Evolutionary conservation across 2,888 invertebrate genomes (phyloP).

Genomic region (Caenorhabditis macrosperma): DNA sequence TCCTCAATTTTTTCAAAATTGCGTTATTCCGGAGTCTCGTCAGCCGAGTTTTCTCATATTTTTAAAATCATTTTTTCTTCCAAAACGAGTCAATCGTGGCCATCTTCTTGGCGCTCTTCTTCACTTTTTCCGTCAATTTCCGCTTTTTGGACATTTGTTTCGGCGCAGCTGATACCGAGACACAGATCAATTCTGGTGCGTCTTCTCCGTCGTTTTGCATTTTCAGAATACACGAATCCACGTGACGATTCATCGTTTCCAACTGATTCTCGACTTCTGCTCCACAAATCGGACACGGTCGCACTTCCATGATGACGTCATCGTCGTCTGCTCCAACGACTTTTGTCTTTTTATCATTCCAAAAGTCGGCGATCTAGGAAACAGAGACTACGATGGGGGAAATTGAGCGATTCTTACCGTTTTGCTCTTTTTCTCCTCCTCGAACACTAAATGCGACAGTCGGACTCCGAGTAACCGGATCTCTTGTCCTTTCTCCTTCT

Average conservation of each 20-base stretch:
- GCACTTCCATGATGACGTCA: constrained; percentile 25
- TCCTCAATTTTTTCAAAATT: too few relatives aligned
- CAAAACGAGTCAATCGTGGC: constrained; percentile 45
- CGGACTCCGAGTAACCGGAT: constrained; percentile 72
- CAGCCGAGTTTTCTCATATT: not conserved
- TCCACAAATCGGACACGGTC: constrained; percentile 61
- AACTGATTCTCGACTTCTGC: constrained; percentile 35
- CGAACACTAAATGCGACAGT: constrained; percentile 67
- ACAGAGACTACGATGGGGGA: constrained; percentile 4
- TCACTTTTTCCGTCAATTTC: constrained; percentile 14
- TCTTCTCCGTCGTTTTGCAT: constrained; percentile 9
- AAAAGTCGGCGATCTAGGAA: constrained; percentile 63
- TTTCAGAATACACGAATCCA: constrained; percentile 63
- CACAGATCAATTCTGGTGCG: constrained; percentile 42
- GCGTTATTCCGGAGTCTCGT: too few relatives aligned
- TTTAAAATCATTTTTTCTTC: constrained; percentile 26
- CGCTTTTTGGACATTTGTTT: constrained; percentile 12
- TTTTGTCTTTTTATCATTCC: constrained; percentile 49
- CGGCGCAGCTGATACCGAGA: constrained; percentile 6
- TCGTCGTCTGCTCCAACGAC: constrained; percentile 3
- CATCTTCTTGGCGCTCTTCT: constrained; percentile 16
- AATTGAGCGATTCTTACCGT: constrained; percentile 14
- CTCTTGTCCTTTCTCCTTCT: constrained; percentile 61
- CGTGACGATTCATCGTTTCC: constrained; percentile 60
- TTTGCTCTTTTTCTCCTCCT: constrained; percentile 55